phyloP scores from a whole-genome alignment of 2,888 invertebrate species.

The Drosophila nigritarsus region DNA sequence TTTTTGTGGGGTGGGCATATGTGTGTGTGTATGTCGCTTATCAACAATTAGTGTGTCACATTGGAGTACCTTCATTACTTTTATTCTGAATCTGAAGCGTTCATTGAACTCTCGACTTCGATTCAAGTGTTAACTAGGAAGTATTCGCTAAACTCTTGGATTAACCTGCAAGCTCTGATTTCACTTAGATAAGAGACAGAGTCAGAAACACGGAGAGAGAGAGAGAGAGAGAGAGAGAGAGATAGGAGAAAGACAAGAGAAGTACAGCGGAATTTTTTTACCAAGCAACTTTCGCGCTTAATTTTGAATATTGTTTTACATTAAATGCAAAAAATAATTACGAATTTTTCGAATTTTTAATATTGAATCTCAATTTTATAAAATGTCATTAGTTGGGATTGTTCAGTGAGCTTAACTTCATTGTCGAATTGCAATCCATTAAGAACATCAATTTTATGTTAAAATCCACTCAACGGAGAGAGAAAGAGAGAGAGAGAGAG shows the following conservation, averaged over 20 bases:
- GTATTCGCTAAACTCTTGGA: constrained; percentile 1
- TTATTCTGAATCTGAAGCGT: constrained; percentile 52
- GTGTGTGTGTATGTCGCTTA: constrained; percentile 51
- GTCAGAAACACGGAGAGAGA: background rate
- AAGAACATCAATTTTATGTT: constrained; percentile 8
- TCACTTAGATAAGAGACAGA: background rate
- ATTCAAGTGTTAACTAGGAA: constrained; percentile 16
- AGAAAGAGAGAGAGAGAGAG: constrained; percentile 11
- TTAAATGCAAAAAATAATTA: background rate
- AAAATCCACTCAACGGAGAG: constrained; percentile 33
- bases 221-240: background rate
- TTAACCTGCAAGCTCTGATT: background rate
- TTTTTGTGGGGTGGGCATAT: constrained; percentile 23
- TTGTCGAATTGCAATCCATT: constrained; percentile 31
- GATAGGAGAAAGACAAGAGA: background rate
- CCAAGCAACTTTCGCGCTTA: background rate
- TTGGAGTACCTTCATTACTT: constrained; percentile 14
- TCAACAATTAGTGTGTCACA: constrained; percentile 51
- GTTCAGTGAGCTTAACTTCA: constrained; percentile 2
- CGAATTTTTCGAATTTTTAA: background rate
- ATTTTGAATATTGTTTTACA: background rate
- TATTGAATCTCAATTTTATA: background rate
- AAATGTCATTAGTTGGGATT: constrained; percentile 31
- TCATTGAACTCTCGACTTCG: constrained; percentile 30
- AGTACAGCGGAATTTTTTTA: background rate